Percentiles rank a stretch among this genome's conserved stretches.
phyloP scores from a whole-genome alignment of 2,888 invertebrate species.

The Diaphora mendica region DNA sequence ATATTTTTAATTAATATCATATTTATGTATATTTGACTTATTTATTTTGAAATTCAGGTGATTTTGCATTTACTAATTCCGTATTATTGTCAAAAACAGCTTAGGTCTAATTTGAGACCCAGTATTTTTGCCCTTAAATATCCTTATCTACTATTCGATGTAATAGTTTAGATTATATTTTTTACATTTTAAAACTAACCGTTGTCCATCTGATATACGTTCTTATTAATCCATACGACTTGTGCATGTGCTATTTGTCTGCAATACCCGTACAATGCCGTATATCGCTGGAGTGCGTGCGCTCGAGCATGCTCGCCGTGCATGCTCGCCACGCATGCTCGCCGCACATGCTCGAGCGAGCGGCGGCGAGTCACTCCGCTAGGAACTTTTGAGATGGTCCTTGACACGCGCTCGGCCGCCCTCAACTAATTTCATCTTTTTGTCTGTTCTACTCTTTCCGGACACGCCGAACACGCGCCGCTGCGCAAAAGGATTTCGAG shows the following conservation, averaged over 20 bases:
- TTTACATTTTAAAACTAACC: conserved; percentile 73
- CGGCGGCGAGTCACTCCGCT: conserved; percentile 68
- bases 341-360: conserved; percentile 38
- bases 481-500: conserved; percentile 94
- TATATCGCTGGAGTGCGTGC: conserved; percentile 51
- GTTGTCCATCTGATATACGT: conserved; percentile 75
- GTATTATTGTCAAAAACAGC: conserved; percentile 69
- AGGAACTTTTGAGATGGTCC: conserved; percentile 98
- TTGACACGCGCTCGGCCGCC: conserved; percentile 87
- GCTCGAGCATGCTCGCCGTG: conserved; percentile 38
- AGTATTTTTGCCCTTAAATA: conserved; percentile 71
- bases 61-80: conserved; percentile 67
- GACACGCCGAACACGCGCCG: conserved; percentile 89
- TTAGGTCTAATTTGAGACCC: conserved; percentile 68
- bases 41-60: conserved; percentile 63
- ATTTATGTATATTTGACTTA: conserved; percentile 60
- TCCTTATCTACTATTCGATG: conserved; percentile 79
- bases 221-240: conserved; percentile 60
- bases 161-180: conserved; percentile 75
- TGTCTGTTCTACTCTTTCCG: conserved; percentile 90
- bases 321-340: conserved; percentile 30
- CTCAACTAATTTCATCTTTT: conserved; percentile 89
- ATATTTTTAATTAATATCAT: conserved; percentile 56
- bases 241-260: conserved; percentile 81
- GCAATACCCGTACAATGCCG: conserved; percentile 57